A percentile compares a stretch with the other conserved stretches of the same genome.
Evolutionary conservation across 2,797 vertebrate species (phyloP).

Genomic region (Gorsachius magnificus): DNA sequence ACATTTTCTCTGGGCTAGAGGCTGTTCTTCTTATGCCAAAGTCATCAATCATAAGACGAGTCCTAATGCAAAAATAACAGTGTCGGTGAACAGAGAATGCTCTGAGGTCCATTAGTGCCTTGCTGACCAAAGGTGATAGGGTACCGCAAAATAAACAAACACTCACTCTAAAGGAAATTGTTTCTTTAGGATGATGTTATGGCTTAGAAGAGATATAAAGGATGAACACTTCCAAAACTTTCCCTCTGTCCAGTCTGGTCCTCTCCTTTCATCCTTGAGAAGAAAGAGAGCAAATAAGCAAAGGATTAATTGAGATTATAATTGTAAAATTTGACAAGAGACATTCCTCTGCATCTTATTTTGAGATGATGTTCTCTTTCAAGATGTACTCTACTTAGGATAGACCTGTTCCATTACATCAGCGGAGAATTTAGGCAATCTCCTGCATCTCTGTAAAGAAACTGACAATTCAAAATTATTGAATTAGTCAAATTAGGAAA

Average conservation of each 20-base stretch:
- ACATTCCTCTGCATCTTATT: neutral
- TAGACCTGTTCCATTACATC: neutral
- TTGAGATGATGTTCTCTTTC: neutral
- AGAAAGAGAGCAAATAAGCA: neutral
- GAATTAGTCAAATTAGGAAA: neutral
- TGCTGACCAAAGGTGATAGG: conserved; percentile 10
- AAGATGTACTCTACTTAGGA: neutral
- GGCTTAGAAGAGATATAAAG: neutral
- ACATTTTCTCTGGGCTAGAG: neutral
- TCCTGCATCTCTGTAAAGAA: neutral
- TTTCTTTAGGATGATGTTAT: conserved; percentile 4
- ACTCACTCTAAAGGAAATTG: neutral
- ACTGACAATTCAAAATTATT: neutral
- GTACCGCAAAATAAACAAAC: conserved; percentile 15
- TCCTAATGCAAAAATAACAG: conserved; percentile 3
- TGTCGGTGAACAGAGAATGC: neutral
- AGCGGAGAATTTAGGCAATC: neutral
- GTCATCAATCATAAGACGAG: neutral
- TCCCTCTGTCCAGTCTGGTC: neutral
- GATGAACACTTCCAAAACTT: neutral
- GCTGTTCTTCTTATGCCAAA: conserved; percentile 4
- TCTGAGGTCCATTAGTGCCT: neutral
- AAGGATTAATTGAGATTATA: neutral
- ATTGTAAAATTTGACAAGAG: neutral
- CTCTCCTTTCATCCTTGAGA: neutral